These are phyloP conservation scores for Reticulitermes speratus DNA, from an alignment of 1,140 invertebrate genomes.

Conservation along the genomic window DNA sequence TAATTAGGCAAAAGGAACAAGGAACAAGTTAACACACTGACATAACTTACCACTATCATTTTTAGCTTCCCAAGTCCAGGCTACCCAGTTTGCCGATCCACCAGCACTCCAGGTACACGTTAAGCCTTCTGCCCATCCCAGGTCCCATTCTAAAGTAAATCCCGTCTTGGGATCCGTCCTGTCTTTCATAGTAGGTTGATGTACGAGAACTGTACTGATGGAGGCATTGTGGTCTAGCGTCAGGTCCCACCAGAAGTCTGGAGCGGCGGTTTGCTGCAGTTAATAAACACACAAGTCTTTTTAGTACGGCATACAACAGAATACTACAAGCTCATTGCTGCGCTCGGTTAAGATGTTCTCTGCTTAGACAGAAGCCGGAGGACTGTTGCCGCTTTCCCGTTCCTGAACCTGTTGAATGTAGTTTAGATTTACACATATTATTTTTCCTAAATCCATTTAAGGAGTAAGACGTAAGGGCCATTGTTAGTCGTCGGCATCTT, in stretches of 20 bases:
- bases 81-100: background rate
- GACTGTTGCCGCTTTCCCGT: too few species aligned
- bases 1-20: too few species aligned
- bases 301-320: too few species aligned
- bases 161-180: background rate
- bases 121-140: background rate
- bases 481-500: too few species aligned
- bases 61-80: background rate
- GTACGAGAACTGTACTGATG: background rate
- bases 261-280: background rate
- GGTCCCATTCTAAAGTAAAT: background rate
- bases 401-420: too few species aligned
- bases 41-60: background rate
- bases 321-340: too few species aligned
- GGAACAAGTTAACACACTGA: too few species aligned
- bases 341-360: too few species aligned
- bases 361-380: too few species aligned
- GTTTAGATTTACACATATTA: too few species aligned
- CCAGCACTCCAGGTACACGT: background rate
- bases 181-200: background rate
- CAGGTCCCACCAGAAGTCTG: constrained; percentile 12
- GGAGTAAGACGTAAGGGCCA: too few species aligned
- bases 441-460: too few species aligned
- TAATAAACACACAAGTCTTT: background rate
- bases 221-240: background rate